phyloP scores from a whole-genome alignment of 2,888 invertebrate genomes.

The Caradrina clavipalpis region DNA sequence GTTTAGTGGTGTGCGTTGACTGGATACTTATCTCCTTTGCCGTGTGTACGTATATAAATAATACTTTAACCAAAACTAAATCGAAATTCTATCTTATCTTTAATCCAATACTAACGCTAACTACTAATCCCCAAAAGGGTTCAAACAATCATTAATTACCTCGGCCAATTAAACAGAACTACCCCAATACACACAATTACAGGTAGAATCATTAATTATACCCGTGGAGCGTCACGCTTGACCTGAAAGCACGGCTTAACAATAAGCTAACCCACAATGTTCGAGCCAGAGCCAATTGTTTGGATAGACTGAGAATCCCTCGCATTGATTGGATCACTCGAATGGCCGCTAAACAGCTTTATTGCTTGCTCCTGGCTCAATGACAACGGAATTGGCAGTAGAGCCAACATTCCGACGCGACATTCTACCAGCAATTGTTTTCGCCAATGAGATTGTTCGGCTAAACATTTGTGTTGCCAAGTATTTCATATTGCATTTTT shows the following conservation, averaged over 20 bases:
- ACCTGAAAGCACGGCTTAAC: constrained; percentile 42
- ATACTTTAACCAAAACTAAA: background rate
- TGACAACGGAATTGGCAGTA: constrained; percentile 51
- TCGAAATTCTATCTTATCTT: background rate
- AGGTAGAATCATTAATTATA: constrained; percentile 51
- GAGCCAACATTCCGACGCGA: constrained; percentile 53
- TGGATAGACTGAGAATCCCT: constrained; percentile 49
- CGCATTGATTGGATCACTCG: constrained; percentile 56
- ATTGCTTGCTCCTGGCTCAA: constrained; percentile 48
- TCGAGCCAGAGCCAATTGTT: constrained; percentile 65
- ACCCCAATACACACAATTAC: constrained; percentile 28
- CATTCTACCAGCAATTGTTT: constrained; percentile 45
- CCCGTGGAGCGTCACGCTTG: constrained; percentile 15
- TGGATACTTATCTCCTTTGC: too few species aligned
- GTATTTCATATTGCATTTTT: constrained; percentile 38
- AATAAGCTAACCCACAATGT: constrained; percentile 52
- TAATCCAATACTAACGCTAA: background rate
- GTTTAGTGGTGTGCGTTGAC: too few species aligned
- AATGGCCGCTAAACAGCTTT: constrained; percentile 53
- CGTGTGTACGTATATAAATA: too few species aligned
- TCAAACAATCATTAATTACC: constrained; percentile 20
- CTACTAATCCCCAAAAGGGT: background rate
- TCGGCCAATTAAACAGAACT: constrained; percentile 26
- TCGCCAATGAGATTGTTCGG: constrained; percentile 46
- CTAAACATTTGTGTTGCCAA: constrained; percentile 43